A percentile compares a stretch with the other conserved stretches of the same genome.
These are phyloP conservation scores for Ceratosolen fusciceps DNA, from an alignment of 1,140 invertebrate genomes.

Conservation along the genomic window DNA sequence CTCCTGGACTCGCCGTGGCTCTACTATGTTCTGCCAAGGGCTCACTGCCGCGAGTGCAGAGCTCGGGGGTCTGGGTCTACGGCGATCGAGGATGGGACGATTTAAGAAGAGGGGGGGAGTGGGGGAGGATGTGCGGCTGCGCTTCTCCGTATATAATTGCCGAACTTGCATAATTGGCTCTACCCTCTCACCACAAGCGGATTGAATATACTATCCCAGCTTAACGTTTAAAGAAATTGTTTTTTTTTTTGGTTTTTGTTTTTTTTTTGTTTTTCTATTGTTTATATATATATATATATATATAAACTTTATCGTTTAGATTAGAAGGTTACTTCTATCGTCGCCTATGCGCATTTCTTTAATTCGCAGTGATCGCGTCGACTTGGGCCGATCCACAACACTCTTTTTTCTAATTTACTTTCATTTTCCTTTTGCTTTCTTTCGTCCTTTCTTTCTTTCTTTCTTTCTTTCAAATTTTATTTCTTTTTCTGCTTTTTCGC, in stretches of 20 bases:
- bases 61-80: conserved; percentile 49
- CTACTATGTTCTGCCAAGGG: not conserved
- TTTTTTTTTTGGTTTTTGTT: too few species aligned
- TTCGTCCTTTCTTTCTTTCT: not conserved
- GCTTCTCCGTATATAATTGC: conserved; percentile 58
- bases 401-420: not conserved
- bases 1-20: not conserved
- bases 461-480: not conserved
- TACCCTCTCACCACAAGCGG: conserved; percentile 69
- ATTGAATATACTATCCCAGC: conserved; percentile 64
- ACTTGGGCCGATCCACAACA: too few species aligned
- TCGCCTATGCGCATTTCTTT: conserved; percentile 50
- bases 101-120: too few species aligned
- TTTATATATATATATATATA: too few species aligned
- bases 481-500: not conserved
- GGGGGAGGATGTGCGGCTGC: too few species aligned
- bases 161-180: conserved; percentile 66
- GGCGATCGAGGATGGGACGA: too few species aligned
- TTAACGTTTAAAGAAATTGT: conserved; percentile 62
- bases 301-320: conserved; percentile 59
- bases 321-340: conserved; percentile 54
- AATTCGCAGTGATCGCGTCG: conserved; percentile 20
- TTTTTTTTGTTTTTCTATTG: too few species aligned
- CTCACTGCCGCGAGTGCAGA: conserved; percentile 26
- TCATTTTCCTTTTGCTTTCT: not conserved